These are phyloP conservation scores for Chirona hameri DNA, from an alignment of 2,888 invertebrate species.

Conservation along the genomic window DNA sequence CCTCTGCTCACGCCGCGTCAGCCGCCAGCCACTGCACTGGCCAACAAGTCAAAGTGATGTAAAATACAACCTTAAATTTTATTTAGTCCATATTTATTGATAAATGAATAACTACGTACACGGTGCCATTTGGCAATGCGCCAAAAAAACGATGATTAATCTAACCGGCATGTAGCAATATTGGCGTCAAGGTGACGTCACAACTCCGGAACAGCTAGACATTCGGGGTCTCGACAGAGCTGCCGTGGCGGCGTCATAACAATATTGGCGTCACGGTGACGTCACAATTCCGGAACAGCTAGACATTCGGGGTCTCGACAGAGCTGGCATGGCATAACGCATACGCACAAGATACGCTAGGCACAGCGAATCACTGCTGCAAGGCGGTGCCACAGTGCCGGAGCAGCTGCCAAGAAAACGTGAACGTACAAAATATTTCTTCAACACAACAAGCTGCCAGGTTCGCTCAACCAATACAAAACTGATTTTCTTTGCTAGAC, in stretches of 20 bases:
- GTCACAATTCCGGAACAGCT: slow-evolving; percentile 4
- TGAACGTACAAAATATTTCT: not conserved
- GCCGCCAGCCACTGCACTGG: no score
- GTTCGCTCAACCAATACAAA: not conserved
- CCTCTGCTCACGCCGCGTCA: no score
- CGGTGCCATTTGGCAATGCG: not conserved
- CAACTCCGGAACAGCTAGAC: not conserved
- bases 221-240: not conserved
- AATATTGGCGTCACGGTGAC: not conserved
- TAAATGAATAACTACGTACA: slow-evolving; percentile 4
- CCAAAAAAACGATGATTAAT: slow-evolving; percentile 1
- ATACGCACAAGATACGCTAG: not conserved
- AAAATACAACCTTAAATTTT: no score
- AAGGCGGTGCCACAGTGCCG: not conserved
- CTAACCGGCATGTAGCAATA: slow-evolving; percentile 13
- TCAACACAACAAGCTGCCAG: slow-evolving; percentile 8
- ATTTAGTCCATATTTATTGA: not conserved
- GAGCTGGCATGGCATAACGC: not conserved
- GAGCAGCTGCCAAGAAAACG: not conserved
- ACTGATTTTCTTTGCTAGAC: not conserved
- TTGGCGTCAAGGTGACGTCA: not conserved
- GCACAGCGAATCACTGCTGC: no score
- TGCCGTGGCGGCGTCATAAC: not conserved
- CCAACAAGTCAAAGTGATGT: no score
- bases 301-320: not conserved